Percentiles rank a stretch among this genome's conserved stretches.
phyloP scores from a whole-genome alignment of 2,888 invertebrate genomes.

The Drosophila prolongata region DNA sequence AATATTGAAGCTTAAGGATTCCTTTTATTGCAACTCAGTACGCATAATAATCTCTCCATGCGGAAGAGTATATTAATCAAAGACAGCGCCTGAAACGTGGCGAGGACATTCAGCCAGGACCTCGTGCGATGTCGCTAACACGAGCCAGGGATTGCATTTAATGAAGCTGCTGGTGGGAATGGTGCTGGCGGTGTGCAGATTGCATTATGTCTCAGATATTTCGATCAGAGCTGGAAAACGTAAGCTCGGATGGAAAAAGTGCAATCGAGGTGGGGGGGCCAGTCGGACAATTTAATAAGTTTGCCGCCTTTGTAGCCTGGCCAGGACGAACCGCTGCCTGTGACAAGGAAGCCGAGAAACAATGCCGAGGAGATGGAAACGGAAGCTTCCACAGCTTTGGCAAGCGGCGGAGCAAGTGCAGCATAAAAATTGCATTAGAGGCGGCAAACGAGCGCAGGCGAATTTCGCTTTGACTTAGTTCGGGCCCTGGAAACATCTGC shows the following conservation, averaged over 20 bases:
- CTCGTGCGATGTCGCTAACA: constrained; percentile 5
- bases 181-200: constrained; percentile 30
- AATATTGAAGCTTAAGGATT: constrained; percentile 1
- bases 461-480: constrained; percentile 46
- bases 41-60: background rate
- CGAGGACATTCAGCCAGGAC: constrained; percentile 5
- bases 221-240: constrained; percentile 59
- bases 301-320: constrained; percentile 56
- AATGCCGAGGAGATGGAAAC: constrained; percentile 51
- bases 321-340: constrained; percentile 23
- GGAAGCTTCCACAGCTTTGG: constrained; percentile 60
- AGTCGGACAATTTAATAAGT: constrained; percentile 67
- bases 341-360: constrained; percentile 42
- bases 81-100: background rate
- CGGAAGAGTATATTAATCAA: constrained; percentile 9
- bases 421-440: constrained; percentile 79
- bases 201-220: constrained; percentile 65
- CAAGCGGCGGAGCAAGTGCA: constrained; percentile 51
- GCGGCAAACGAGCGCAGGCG: constrained; percentile 50
- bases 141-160: constrained; percentile 17
- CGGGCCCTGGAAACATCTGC: constrained; percentile 19
- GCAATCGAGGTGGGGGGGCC: constrained; percentile 1
- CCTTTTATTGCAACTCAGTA: background rate
- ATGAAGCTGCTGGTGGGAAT: constrained; percentile 33
- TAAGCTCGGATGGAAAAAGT: constrained; percentile 35